Conservation (phyloP, 2,888 invertebrate species). For the Busseola fusca region DNA sequence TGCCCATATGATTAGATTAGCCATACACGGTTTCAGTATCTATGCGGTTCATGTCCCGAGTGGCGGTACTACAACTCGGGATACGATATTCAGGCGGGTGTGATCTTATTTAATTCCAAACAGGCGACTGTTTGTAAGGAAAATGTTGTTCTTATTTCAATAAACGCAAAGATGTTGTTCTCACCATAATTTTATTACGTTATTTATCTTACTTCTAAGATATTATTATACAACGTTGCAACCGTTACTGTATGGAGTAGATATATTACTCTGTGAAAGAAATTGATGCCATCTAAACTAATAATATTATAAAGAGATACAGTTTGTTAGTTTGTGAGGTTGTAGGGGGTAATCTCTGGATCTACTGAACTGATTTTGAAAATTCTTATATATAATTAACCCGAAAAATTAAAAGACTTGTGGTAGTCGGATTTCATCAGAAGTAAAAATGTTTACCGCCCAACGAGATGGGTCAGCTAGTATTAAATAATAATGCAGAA, state of each 20-base stretch:
- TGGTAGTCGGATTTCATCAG: no score
- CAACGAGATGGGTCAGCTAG: no score
- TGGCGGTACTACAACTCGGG: background rate
- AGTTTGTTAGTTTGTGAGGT: no score
- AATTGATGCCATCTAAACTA: background rate
- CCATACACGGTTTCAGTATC: background rate
- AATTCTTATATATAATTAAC: no score
- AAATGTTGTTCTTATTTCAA: background rate
- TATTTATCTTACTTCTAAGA: background rate
- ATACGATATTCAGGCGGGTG: background rate
- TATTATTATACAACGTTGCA: background rate
- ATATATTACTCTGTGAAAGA: background rate
- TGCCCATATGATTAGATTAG: background rate
- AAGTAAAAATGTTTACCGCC: no score
- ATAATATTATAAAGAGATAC: no score
- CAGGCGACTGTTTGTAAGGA: background rate
- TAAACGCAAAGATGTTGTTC: background rate
- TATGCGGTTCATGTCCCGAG: background rate
- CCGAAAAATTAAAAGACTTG: no score
- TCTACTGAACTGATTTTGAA: no score
- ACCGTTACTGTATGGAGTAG: constrained; percentile 15
- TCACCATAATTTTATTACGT: background rate
- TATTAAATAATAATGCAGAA: no score
- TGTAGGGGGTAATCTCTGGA: no score
- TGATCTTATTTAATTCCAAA: background rate